These are phyloP conservation scores for Callinectes sapidus DNA, from an alignment of 2,888 invertebrate species.

Conservation along the genomic window DNA sequence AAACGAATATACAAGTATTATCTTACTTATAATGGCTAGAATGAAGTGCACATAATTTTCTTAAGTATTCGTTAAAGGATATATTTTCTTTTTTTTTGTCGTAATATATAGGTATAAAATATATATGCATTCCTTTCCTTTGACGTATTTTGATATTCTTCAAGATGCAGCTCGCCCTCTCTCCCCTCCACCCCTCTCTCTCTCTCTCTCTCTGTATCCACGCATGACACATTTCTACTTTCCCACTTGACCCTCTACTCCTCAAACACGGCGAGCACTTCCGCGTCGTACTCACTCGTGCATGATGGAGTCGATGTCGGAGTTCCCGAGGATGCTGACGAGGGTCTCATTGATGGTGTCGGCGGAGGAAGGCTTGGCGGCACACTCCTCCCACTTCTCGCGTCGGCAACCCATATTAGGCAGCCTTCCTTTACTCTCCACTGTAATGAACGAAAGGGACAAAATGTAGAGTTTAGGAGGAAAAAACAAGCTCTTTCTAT, in stretches of 20 bases:
- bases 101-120: neutral
- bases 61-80: neutral
- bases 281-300: neutral
- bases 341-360: neutral
- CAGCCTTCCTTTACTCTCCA: neutral
- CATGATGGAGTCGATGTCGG: neutral
- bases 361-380: neutral
- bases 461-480: neutral
- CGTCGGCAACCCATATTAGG: constrained; percentile 10
- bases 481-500: too few species aligned
- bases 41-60: neutral
- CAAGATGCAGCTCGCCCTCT: neutral
- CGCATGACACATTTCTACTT: neutral
- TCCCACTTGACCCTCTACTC: neutral
- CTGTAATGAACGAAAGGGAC: neutral
- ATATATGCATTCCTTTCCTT: neutral
- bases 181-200: neutral
- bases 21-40: neutral
- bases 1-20: neutral
- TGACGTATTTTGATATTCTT: neutral
- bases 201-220: neutral
- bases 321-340: neutral
- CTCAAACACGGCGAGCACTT: neutral
- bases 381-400: constrained; percentile 29
- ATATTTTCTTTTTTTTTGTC: neutral